Evolutionary conservation across 2,888 invertebrate species (phyloP), one percentile per base, ranked within the genome.

Genomic region (Lucinisca nassula): DNA sequence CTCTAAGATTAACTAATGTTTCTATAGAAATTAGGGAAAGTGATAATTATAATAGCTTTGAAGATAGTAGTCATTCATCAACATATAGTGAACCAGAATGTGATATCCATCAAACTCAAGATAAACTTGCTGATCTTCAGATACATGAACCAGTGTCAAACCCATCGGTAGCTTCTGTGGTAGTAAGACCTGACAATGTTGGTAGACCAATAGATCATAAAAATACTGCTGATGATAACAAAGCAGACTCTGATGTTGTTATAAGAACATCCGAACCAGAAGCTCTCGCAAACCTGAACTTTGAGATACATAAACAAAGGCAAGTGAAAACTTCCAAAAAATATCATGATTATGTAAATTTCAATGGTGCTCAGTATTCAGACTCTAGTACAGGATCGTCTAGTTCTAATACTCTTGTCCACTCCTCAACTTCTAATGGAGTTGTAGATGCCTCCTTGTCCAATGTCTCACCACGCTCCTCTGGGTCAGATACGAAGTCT

Each of bases 71-170:
- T 58, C 87, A 90, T 58, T 76, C 76, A 10, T 90, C 87, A 27
- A 87, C 76, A 21, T 81, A 87, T 51, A 90, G 90, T 79, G 90
- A 90, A 37, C 90, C 90, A 32, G 90, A 90, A 58, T 90, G 90
- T 85, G 90, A 90, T 40, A 85, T 90, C 17, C 87, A 87, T 30
- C 51, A 84, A 35, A 83, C 83, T 72, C 78, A 87, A 67, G 87
- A 90, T 75, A 77, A 75, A 49, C n/a, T 84, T 6, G 74, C 73
- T 70, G 83, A 90, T 30, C 77, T 85, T 35, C 80, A 82, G 27
- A 79, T 86, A 27, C 61, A 80, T 72, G 85, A 88, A 79, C 70
- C 79, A 67, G 38, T 70, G 10, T 30, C 37, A 51, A 77, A 30
- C 49, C 21, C 73, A 37, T 30, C 51, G n/a, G 3, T 2, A 27